Percentiles rank a stretch among this genome's conserved stretches.
phyloP scores from a whole-genome alignment of 2,888 invertebrate species.

The Choreutis nemorana region DNA sequence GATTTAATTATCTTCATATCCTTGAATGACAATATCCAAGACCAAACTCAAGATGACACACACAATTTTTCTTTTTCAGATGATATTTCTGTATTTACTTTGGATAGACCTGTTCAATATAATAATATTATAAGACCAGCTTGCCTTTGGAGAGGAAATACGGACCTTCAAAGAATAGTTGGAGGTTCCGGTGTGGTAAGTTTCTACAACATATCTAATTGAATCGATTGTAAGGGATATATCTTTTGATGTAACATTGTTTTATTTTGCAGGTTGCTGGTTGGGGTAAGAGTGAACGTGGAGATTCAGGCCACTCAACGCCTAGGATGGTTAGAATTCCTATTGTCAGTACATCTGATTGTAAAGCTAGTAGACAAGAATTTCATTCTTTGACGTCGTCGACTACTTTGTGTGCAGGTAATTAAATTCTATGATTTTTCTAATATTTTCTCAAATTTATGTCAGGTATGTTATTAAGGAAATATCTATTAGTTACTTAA shows the following conservation, averaged over 20 bases:
- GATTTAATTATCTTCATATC: too few relatives aligned
- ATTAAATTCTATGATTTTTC: too few relatives aligned
- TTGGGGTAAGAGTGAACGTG: slow-evolving; percentile 64
- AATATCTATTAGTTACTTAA: background rate
- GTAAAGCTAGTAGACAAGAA: slow-evolving; percentile 56
- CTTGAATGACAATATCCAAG: too few relatives aligned
- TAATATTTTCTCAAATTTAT: too few relatives aligned
- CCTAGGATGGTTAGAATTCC: slow-evolving; percentile 61
- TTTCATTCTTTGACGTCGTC: slow-evolving; percentile 55
- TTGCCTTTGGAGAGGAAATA: slow-evolving; percentile 64
- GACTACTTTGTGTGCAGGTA: slow-evolving; percentile 71
- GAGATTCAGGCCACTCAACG: slow-evolving; percentile 44
- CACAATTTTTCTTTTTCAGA: slow-evolving; percentile 27
- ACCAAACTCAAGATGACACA: too few relatives aligned
- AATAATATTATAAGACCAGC: slow-evolving; percentile 60
- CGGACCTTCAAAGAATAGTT: slow-evolving; percentile 32
- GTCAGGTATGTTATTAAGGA: background rate
- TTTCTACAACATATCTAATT: slow-evolving; percentile 7
- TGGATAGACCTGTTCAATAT: slow-evolving; percentile 52
- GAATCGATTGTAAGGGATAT: background rate
- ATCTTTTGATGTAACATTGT: slow-evolving; percentile 1
- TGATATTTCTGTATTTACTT: slow-evolving; percentile 64
- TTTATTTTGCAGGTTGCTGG: slow-evolving; percentile 53
- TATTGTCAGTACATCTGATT: slow-evolving; percentile 63
- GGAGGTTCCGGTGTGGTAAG: slow-evolving; percentile 50